Evolutionary conservation across 2,888 invertebrate genomes (phyloP).

Genomic region (Cataglyphis cursor): DNA sequence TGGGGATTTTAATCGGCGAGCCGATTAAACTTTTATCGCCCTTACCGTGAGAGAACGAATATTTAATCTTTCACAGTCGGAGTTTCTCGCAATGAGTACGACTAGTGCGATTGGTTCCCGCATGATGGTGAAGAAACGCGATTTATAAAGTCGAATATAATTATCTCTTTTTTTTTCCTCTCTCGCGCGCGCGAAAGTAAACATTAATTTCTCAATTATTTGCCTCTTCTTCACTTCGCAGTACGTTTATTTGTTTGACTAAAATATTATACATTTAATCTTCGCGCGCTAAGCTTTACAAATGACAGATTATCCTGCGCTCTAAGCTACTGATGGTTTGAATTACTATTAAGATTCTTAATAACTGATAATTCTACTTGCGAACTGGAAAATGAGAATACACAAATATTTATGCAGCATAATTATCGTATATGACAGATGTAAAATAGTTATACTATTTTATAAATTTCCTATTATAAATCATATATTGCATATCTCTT

Average conservation of each 20-base stretch:
- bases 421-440: slow-evolving; percentile 1
- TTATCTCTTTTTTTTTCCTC: neutral
- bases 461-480: neutral
- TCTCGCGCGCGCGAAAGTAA: slow-evolving; percentile 18
- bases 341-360: neutral
- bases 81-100: slow-evolving; percentile 47
- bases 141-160: slow-evolving; percentile 39
- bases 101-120: slow-evolving; percentile 55
- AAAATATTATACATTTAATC: slow-evolving; percentile 27
- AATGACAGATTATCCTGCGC: slow-evolving; percentile 22
- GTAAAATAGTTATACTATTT: neutral
- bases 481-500: neutral
- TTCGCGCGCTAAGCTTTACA: slow-evolving; percentile 13
- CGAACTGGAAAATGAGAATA: slow-evolving; percentile 3
- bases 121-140: slow-evolving; percentile 13
- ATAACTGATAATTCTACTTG: neutral
- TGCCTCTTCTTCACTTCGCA: neutral
- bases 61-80: slow-evolving; percentile 71
- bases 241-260: slow-evolving; percentile 22
- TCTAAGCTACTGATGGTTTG: slow-evolving; percentile 12
- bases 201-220: slow-evolving; percentile 41
- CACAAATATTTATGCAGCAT: neutral
- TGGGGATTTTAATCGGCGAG: slow-evolving; percentile 64
- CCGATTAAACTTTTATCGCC: slow-evolving; percentile 74
- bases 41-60: slow-evolving; percentile 67